These are phyloP conservation scores for Diploptera punctata DNA, from an alignment of 2,888 invertebrate species.

Conservation along the genomic window DNA sequence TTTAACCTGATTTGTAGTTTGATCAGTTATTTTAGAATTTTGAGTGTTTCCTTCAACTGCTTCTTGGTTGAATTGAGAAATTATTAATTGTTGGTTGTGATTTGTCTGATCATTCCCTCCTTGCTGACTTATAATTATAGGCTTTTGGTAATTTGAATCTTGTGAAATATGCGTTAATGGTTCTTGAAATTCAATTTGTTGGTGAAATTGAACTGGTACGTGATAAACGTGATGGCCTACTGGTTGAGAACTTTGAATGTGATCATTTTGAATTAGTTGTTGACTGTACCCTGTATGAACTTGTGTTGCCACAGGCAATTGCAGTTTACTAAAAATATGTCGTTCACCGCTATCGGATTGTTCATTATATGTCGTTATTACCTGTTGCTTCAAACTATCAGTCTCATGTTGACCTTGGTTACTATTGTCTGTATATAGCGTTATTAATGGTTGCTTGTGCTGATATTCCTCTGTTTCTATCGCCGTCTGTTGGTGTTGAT, in stretches of 20 bases:
- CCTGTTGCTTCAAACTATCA: neutral
- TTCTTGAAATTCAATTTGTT: neutral
- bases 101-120: neutral
- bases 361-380: neutral
- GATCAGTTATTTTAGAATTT: neutral
- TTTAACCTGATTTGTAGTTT: neutral
- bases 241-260: neutral
- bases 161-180: neutral
- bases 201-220: neutral
- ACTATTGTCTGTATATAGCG: too few relatives aligned
- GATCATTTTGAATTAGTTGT: slow-evolving; percentile 2
- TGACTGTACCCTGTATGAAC: slow-evolving; percentile 11
- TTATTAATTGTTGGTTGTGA: neutral
- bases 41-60: neutral
- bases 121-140: neutral
- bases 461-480: neutral
- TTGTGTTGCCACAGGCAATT: slow-evolving; percentile 1
- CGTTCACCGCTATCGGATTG: neutral
- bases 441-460: neutral
- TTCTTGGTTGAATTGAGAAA: neutral
- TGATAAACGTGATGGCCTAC: neutral
- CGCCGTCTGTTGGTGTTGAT: neutral
- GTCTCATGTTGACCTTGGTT: neutral
- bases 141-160: too few relatives aligned
- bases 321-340: neutral